Base-by-base conservation (phyloP, 2,113 vertebrate genomes). In the Orycteropus afer region DNA sequence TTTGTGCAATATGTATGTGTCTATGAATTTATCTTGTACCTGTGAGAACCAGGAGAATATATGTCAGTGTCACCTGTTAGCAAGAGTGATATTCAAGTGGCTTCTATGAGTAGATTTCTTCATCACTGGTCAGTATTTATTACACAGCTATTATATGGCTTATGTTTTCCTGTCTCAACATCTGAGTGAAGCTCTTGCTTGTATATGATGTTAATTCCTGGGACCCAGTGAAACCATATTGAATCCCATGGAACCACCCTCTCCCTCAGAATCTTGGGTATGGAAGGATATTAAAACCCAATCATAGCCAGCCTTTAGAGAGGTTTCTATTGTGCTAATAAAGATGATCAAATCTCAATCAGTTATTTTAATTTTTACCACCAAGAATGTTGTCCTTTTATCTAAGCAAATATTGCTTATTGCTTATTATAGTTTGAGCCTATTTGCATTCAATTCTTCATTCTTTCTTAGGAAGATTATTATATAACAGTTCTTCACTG, bases 51-150 rank as follows among this genome's bases (percentile, higher is more conserved):
- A 3, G 63, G 51, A 91, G 84, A 61, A 51, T 78, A 32, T 37
- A 89, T 82, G 42, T 96, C 71, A 86, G 14, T 53, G 29, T 90
- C 9, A 73, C 65, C 81, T 90, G n/a, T 80, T 89, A 93, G 96
- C 77, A 96, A 82, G 51, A 32, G 2, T 89, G 74, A 29, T 57
- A 45, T 7, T 91, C 95, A 94, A 37, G 88, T 61, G 55, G 47
- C 3, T 51, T 97, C 91, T 83, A 42, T 95, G 93, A 94, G 88
- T 93, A 59, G 78, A 23, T 86, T 74, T 96, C 59, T 97, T 86
- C 42, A 67, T 71, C 34, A 51, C 65, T 82, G 32, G 27, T 34
- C 51, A 74, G 78, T 82, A 69, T 86, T 92, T 45, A 74, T 93
- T 42, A 76, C 2, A 7, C 61, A 89, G 88, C 82, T 96, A 22